phyloP scores from a whole-genome alignment of 2,797 vertebrate species.

The Spinus olivaceus region DNA sequence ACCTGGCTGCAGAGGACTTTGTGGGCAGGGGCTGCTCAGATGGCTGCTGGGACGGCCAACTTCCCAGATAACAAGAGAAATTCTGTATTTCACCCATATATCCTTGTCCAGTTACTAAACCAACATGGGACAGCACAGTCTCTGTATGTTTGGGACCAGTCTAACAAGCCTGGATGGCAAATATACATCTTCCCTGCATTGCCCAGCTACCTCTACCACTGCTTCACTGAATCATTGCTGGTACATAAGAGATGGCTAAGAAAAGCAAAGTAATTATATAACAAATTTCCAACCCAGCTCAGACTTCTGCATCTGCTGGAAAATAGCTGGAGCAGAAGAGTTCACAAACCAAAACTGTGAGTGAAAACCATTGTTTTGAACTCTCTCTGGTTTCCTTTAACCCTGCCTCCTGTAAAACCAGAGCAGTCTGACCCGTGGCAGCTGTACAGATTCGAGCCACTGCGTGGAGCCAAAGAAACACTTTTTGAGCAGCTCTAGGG shows the following conservation, averaged over 20 bases:
- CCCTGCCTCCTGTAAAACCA: not conserved
- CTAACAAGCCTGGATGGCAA: not conserved
- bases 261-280: not conserved
- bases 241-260: rapidly evolving
- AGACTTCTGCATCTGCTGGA: not conserved
- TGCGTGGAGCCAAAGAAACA: not conserved
- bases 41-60: not conserved
- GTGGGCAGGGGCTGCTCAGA: not conserved
- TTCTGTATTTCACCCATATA: not conserved
- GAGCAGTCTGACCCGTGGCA: not conserved
- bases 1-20: not conserved
- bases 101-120: not conserved
- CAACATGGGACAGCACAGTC: not conserved
- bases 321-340: not conserved
- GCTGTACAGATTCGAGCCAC: not conserved
- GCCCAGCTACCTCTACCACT: not conserved
- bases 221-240: not conserved
- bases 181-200: not conserved
- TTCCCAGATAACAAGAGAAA: not conserved
- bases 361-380: not conserved
- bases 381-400: not conserved
- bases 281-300: not conserved
- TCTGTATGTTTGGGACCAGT: not conserved
- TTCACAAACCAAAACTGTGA: not conserved
- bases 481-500: not conserved